Conservation (phyloP, 2,113 vertebrate species). For the Pogona vitticeps region DNA sequence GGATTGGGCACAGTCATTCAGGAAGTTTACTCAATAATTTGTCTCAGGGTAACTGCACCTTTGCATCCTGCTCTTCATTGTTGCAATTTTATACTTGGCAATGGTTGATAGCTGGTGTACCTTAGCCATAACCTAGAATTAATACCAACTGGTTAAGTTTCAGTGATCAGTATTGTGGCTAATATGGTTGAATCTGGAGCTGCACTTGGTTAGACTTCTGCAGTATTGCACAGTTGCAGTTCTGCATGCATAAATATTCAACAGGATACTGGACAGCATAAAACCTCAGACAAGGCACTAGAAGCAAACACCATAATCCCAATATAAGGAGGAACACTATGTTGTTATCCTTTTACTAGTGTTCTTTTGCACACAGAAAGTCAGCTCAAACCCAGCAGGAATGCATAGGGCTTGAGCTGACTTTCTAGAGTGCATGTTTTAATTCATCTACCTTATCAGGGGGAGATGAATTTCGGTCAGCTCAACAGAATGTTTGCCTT, state of each 20-base stretch:
- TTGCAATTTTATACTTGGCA: not conserved
- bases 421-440: constrained; percentile 14
- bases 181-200: too few species aligned
- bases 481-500: not conserved
- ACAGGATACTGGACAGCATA: not conserved
- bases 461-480: not conserved
- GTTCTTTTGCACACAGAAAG: constrained; percentile 3
- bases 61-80: not conserved
- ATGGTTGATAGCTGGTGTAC: not conserved
- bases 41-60: not conserved
- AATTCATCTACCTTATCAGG: constrained; percentile 15
- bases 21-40: not conserved
- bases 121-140: not conserved
- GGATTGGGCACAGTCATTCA: not conserved
- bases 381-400: not conserved
- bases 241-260: too few species aligned
- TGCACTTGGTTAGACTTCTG: too few species aligned
- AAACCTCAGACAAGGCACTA: constrained; percentile 68
- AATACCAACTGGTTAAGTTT: not conserved
- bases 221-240: too few species aligned
- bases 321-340: not conserved
- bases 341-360: constrained; percentile 33
- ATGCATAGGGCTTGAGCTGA: constrained; percentile 19
- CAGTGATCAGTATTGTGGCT: not conserved
- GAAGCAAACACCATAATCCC: constrained; percentile 17